These are phyloP conservation scores for Phyllopteryx taeniolatus DNA, from an alignment of 2,113 vertebrate species.

Conservation along the genomic window DNA sequence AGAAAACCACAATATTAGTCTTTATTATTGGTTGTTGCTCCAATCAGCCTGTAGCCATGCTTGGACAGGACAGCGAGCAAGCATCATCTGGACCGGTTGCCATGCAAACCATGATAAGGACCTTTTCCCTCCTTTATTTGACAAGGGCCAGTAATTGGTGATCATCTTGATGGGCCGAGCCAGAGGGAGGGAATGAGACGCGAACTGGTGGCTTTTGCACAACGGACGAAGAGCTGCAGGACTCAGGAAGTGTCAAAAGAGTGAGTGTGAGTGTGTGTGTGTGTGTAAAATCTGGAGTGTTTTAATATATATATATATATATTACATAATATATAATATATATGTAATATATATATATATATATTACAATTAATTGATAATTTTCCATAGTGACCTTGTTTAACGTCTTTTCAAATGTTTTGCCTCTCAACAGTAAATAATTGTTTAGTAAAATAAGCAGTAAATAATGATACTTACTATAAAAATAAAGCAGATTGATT, in stretches of 20 bases:
- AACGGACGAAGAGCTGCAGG: constrained; percentile 26
- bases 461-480: no score
- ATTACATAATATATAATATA: no score
- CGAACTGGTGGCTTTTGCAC: constrained; percentile 24
- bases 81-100: constrained; percentile 48
- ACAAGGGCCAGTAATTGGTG: constrained; percentile 56
- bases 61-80: constrained; percentile 30
- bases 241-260: constrained; percentile 15
- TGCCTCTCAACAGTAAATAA: no score
- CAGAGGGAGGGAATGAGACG: constrained; percentile 26
- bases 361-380: no score
- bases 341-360: no score
- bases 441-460: no score
- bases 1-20: constrained; percentile 7
- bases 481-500: no score
- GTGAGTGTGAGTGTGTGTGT: constrained; percentile 5
- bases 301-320: background rate
- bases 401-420: no score
- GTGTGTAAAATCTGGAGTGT: constrained; percentile 4
- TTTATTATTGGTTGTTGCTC: constrained; percentile 19
- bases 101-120: constrained; percentile 47
- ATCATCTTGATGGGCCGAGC: constrained; percentile 50
- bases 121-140: constrained; percentile 14
- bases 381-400: no score
- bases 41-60: constrained; percentile 21